Evolutionary conservation across 2,888 invertebrate species (phyloP).

Genomic region (Volucella zonaria): DNA sequence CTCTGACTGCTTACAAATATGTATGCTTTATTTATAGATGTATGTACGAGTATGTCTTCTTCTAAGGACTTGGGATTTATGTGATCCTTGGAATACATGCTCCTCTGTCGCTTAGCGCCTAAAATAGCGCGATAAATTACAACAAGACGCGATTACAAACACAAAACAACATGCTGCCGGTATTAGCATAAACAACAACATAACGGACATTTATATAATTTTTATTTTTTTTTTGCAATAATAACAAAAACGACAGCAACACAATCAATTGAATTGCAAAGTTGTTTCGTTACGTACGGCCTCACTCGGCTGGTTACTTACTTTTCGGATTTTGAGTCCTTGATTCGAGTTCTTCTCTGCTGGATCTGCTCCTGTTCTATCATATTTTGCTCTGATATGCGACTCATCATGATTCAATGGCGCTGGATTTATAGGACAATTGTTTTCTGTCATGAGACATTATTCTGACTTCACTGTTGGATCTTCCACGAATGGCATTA

Average conservation of each 20-base stretch:
- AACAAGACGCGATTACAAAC: conserved; percentile 45
- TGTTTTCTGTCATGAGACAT: conserved; percentile 57
- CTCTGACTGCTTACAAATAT: neutral
- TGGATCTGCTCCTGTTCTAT: neutral
- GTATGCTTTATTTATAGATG: neutral
- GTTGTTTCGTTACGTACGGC: neutral
- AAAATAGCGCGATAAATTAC: conserved; percentile 30
- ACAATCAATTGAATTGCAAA: conserved; percentile 38
- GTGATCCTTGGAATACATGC: conserved; percentile 26
- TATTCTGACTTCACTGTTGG: conserved; percentile 36
- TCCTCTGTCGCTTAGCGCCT: conserved; percentile 16
- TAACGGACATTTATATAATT: neutral
- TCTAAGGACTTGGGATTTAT: conserved; percentile 40
- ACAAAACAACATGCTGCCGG: conserved; percentile 41
- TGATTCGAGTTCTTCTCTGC: neutral
- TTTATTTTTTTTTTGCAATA: neutral
- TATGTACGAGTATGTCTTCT: neutral
- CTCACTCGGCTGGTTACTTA: conserved; percentile 1
- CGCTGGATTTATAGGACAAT: conserved; percentile 50
- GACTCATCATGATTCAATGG: conserved; percentile 54
- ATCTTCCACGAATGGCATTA: conserved; percentile 35
- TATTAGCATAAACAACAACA: conserved; percentile 52
- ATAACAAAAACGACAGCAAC: neutral
- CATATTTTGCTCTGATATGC: neutral
- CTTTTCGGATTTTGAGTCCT: neutral